Conservation (phyloP, 2,113 vertebrate genomes). For the Nerophis ophidion region DNA sequence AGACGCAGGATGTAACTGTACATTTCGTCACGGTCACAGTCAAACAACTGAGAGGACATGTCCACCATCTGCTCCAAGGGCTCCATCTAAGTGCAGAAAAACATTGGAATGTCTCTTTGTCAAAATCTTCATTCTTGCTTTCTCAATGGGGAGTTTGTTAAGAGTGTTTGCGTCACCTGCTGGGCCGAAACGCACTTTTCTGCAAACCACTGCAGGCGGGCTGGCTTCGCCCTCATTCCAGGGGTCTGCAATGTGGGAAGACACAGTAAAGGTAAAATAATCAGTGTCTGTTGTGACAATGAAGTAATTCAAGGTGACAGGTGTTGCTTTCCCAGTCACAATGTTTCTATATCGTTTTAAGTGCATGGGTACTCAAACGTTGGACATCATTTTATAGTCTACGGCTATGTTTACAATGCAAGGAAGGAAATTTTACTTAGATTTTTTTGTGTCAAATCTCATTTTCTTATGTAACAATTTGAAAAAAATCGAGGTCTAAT, state of each 20-base stretch:
- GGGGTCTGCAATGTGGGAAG: constrained; percentile 77
- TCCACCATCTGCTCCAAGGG: constrained; percentile 83
- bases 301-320: too few species aligned
- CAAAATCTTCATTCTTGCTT: neutral
- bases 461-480: too few species aligned
- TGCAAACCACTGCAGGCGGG: constrained; percentile 83
- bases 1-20: constrained; percentile 79
- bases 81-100: constrained; percentile 73
- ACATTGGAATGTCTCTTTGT: neutral
- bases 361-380: too few species aligned
- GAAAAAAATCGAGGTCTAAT: too few species aligned
- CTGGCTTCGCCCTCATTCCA: constrained; percentile 81
- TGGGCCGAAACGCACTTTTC: constrained; percentile 77
- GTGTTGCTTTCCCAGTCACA: too few species aligned
- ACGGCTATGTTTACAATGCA: too few species aligned
- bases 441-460: too few species aligned
- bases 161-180: constrained; percentile 65
- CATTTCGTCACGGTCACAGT: constrained; percentile 91
- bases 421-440: too few species aligned
- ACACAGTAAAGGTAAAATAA: too few species aligned
- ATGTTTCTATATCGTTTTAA: too few species aligned
- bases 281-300: too few species aligned
- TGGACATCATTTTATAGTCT: too few species aligned
- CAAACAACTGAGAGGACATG: constrained; percentile 84
- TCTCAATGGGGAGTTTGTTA: neutral